phyloP scores from a whole-genome alignment of 2,888 invertebrate genomes.

The Lottia gigantea region DNA sequence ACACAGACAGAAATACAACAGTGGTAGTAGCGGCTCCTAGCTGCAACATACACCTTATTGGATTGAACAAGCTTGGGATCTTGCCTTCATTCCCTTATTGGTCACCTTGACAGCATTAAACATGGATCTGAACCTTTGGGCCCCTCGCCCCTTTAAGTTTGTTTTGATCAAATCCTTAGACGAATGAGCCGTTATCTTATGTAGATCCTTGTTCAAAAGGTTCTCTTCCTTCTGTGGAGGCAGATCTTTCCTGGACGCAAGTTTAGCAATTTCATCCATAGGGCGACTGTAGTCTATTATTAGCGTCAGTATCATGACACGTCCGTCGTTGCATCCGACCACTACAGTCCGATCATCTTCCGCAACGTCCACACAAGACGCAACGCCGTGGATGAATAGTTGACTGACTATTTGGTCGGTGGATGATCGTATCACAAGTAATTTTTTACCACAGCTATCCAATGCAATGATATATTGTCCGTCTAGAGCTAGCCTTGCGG shows the following conservation, averaged over 20 bases:
- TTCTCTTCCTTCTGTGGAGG: conserved; percentile 39
- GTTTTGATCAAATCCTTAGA: conserved; percentile 31
- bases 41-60: conserved; percentile 26
- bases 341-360: conserved; percentile 56
- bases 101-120: conserved; percentile 43
- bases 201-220: conserved; percentile 35
- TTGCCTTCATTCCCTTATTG: conserved; percentile 28
- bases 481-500: conserved; percentile 42
- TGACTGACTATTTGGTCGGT: conserved; percentile 43
- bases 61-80: conserved; percentile 38
- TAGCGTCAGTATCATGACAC: conserved; percentile 53
- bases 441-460: conserved; percentile 38
- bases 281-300: conserved; percentile 53
- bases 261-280: conserved; percentile 21
- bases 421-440: conserved; percentile 42
- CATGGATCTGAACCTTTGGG: conserved; percentile 46
- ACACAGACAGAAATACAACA: too few species aligned
- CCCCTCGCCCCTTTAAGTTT: conserved; percentile 32
- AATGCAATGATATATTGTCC: conserved; percentile 53
- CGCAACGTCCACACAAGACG: conserved; percentile 44
- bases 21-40: too few species aligned
- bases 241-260: conserved; percentile 13
- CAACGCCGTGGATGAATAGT: conserved; percentile 54
- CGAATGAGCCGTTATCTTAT: conserved; percentile 42
- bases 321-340: conserved; percentile 58